A percentile compares a stretch with the other conserved stretches of the same genome.
Evolutionary conservation across 2,797 vertebrate genomes (phyloP).

Genomic region (Oophaga sylvatica): DNA sequence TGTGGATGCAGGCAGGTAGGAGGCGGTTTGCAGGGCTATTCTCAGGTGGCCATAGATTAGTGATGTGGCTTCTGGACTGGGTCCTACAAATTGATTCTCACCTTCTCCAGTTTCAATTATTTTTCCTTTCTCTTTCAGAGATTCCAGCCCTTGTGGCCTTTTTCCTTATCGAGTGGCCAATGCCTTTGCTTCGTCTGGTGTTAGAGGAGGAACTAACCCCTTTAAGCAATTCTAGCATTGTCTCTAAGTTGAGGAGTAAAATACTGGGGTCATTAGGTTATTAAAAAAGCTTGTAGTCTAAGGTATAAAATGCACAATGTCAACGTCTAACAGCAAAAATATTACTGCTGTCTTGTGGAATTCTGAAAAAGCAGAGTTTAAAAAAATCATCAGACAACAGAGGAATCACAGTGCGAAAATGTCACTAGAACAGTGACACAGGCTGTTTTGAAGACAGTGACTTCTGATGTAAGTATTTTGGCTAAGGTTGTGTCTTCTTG

Average conservation of each 20-base stretch:
- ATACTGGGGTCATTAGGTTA: background rate
- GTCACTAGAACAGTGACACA: background rate
- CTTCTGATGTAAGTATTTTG: constrained; percentile 6
- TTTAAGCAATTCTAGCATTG: background rate
- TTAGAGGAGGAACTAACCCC: background rate
- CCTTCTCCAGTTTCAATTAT: background rate
- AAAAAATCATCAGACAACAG: background rate
- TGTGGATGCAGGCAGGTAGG: no score
- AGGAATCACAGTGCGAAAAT: background rate
- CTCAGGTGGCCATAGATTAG: no score
- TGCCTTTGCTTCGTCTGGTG: no score
- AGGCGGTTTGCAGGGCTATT: no score
- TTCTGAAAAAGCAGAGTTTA: background rate
- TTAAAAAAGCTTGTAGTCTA: background rate
- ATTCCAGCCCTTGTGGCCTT: background rate
- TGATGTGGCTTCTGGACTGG: no score
- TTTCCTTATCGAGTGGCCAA: no score
- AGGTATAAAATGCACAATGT: background rate
- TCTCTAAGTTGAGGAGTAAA: background rate
- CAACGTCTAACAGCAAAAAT: background rate
- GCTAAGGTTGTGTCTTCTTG: constrained; percentile 4
- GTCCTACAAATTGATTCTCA: no score
- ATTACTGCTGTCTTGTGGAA: background rate
- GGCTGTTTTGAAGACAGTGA: background rate
- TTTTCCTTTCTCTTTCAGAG: background rate